These are phyloP conservation scores for Sphaeramia orbicularis DNA, from an alignment of 2,797 vertebrate species.

Conservation along the genomic window DNA sequence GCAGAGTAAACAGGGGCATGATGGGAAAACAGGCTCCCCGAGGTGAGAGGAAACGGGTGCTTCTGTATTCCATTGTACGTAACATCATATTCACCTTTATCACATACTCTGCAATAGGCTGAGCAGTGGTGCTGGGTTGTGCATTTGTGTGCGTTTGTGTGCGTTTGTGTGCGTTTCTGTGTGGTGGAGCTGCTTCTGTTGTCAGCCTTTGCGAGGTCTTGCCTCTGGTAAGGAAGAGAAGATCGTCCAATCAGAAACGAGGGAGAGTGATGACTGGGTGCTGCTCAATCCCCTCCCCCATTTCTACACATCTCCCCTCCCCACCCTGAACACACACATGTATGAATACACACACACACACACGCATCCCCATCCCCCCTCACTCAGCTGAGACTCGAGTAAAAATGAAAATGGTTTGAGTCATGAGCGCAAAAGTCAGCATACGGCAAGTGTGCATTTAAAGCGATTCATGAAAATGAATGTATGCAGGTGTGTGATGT, in stretches of 20 bases:
- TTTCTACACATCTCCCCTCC: constrained; percentile 55
- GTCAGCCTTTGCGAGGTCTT: constrained; percentile 67
- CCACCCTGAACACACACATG: constrained; percentile 3
- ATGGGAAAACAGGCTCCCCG: background rate
- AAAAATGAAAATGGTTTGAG: constrained; percentile 40
- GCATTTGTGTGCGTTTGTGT: constrained; percentile 12
- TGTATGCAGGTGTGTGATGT: background rate
- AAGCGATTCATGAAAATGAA: constrained; percentile 7
- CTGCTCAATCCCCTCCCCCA: constrained; percentile 64
- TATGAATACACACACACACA: constrained; percentile 12
- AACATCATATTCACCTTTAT: constrained; percentile 26
- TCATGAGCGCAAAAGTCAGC: constrained; percentile 24
- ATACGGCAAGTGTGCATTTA: background rate
- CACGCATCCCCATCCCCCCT: constrained; percentile 53
- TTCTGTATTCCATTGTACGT: constrained; percentile 5
- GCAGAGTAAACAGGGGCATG: constrained; percentile 3
- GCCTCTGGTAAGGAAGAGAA: constrained; percentile 60
- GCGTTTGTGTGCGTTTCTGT: constrained; percentile 11
- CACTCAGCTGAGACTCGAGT: constrained; percentile 25
- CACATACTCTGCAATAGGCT: constrained; percentile 15
- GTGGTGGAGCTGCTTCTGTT: constrained; percentile 47
- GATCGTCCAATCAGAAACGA: constrained; percentile 61
- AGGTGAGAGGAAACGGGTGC: constrained; percentile 20
- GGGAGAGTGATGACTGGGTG: constrained; percentile 51
- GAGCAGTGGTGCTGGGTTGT: constrained; percentile 19